These are phyloP conservation scores for Sebastes hubbsi DNA, from an alignment of 2,797 vertebrate genomes.

Conservation along the genomic window DNA sequence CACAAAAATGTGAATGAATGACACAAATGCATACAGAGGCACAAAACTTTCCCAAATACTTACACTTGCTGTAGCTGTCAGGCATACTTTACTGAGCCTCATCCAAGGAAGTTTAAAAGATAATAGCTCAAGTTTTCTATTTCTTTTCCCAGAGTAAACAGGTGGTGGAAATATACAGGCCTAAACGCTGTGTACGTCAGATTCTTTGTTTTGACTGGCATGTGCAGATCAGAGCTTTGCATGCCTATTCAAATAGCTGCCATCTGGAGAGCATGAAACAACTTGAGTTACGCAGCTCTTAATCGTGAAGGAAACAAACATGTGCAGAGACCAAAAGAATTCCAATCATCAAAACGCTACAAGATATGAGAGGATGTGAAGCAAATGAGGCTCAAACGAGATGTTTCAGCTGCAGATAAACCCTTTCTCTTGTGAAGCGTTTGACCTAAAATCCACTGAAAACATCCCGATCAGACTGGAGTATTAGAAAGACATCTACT, in stretches of 20 bases:
- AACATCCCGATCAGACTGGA: neutral
- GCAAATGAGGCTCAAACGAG: slow-evolving; percentile 14
- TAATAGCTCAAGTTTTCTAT: neutral
- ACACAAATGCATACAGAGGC: slow-evolving; percentile 18
- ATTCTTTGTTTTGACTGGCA: slow-evolving; percentile 38
- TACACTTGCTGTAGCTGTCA: neutral
- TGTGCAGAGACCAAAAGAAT: slow-evolving; percentile 46
- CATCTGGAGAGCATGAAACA: slow-evolving; percentile 71
- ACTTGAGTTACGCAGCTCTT: slow-evolving; percentile 47
- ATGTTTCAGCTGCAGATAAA: slow-evolving; percentile 53
- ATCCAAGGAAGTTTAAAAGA: neutral
- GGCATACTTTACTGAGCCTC: neutral
- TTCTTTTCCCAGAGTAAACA: slow-evolving; percentile 10
- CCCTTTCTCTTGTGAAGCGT: neutral
- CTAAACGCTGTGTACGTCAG: neutral
- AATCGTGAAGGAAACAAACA: slow-evolving; percentile 55
- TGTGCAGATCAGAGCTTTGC: slow-evolving; percentile 48
- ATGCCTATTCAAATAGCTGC: slow-evolving; percentile 65
- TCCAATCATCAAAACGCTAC: slow-evolving; percentile 24
- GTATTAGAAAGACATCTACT: neutral
- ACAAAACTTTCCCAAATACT: neutral
- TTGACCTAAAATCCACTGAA: neutral
- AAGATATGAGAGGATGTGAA: neutral
- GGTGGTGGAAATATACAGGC: neutral
- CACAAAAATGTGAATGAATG: slow-evolving; percentile 4